Evolutionary conservation across 1,140 invertebrate species (phyloP).

Genomic region (Hyposmocoma kahamanoa): DNA sequence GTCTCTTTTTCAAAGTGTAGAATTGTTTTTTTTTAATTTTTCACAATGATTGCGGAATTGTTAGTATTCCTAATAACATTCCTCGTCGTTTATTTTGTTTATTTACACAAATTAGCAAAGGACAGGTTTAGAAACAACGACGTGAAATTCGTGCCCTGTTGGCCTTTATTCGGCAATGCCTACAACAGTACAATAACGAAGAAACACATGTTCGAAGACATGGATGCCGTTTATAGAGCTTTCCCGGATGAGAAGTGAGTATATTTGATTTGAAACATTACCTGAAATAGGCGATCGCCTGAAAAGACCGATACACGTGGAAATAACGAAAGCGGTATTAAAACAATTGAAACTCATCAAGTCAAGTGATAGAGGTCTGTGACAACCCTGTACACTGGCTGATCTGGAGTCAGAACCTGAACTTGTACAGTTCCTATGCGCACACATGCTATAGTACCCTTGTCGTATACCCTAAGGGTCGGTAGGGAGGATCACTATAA

Average conservation of each 20-base stretch:
- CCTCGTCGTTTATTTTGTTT: slow-evolving; percentile 27
- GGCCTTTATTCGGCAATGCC: slow-evolving; percentile 46
- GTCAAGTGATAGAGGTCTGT: too few species aligned
- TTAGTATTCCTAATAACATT: slow-evolving; percentile 33
- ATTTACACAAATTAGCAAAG: slow-evolving; percentile 24
- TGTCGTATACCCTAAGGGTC: too few species aligned
- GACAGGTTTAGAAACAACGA: slow-evolving; percentile 27
- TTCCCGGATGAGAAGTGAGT: slow-evolving; percentile 53
- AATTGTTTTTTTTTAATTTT: too few species aligned
- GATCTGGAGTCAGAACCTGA: neutral
- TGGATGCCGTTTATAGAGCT: slow-evolving; percentile 34
- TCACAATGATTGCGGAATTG: slow-evolving; percentile 38
- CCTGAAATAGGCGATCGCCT: too few species aligned
- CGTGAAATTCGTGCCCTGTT: slow-evolving; percentile 34
- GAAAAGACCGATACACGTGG: too few species aligned
- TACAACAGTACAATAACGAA: slow-evolving; percentile 23
- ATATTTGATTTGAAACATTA: too few species aligned
- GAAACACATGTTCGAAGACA: slow-evolving; percentile 35
- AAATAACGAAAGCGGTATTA: too few species aligned
- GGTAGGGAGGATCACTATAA: too few species aligned
- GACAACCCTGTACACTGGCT: neutral
- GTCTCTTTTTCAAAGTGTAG: too few species aligned
- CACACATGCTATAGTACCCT: too few species aligned
- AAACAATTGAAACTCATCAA: too few species aligned
- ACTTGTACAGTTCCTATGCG: neutral